phyloP scores from a whole-genome alignment of 2,888 invertebrate species.

The Sycophila texana region DNA sequence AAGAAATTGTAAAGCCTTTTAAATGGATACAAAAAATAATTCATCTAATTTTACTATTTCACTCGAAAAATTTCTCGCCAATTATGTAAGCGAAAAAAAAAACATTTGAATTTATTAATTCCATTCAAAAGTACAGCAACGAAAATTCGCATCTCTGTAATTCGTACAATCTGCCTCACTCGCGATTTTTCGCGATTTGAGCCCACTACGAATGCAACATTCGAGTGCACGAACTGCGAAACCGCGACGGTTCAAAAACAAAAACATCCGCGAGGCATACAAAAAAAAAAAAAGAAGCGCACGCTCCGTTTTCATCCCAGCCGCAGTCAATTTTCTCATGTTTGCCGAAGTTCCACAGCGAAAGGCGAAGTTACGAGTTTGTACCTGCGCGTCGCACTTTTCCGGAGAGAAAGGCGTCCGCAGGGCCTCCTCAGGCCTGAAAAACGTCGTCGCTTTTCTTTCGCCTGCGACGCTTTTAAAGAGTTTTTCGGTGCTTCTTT shows the following conservation, averaged over 20 bases:
- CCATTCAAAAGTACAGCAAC: too few relatives aligned
- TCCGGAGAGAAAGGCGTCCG: too few relatives aligned
- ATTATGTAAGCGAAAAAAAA: too few relatives aligned
- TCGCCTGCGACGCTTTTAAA: background rate
- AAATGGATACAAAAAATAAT: too few relatives aligned
- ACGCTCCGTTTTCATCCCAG: background rate
- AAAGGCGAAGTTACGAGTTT: background rate
- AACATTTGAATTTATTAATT: too few relatives aligned
- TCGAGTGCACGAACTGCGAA: background rate
- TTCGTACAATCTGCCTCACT: background rate
- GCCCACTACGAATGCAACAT: background rate
- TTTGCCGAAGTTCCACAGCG: constrained; percentile 30
- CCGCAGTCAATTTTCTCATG: constrained; percentile 15
- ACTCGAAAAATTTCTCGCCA: too few relatives aligned
- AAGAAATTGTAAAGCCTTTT: too few relatives aligned
- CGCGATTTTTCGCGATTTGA: background rate
- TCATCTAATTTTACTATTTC: too few relatives aligned
- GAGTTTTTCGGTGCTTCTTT: background rate
- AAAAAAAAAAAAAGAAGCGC: background rate
- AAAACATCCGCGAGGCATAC: background rate
- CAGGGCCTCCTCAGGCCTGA: too few relatives aligned
- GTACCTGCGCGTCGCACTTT: too few relatives aligned
- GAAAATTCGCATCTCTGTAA: too few relatives aligned
- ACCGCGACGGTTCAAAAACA: background rate
- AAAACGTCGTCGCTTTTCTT: constrained; percentile 10